Base-by-base conservation (phyloP, 2,888 invertebrate genomes). In the Apamea crenata region DNA sequence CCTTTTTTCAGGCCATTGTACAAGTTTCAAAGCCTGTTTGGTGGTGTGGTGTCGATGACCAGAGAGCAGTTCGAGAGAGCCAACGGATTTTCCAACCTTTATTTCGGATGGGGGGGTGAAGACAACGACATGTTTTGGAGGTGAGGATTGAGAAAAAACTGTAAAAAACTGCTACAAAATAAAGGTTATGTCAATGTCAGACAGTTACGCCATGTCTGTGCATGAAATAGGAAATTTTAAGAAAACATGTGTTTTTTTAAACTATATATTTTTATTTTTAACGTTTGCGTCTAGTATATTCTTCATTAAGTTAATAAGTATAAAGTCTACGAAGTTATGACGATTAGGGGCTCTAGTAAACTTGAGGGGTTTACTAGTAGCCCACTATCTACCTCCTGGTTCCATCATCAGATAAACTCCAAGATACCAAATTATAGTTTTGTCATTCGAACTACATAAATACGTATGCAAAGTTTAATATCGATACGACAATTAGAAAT, bases 71-170 rank as follows among this genome's bases (percentile, higher is more conserved):
- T 99, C 92, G 96, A 97, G 87, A 96, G 97, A 85, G 98, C 99
- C 7, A 99, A 99, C 94, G 99, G 99, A 0, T 99, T 98, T 95
- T 98, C 98, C 73, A 99, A 99, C 93, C 97, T 98, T 76, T 99
- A 98, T 94, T 99, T 99, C 98, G 99, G 99, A 25, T 99, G 99
- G 99, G 99, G 99, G 36, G 99, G 98, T 8, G 99, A 99, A 95
- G 99, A 99, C 94, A 99, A 99, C 93, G 99, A 99, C 92, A 98
- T 99, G 98, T 98, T 98, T 53, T 98, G 98, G 94, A 97, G 98
- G 98, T 76, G 2, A 76, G 59, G 12, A n/a, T n/a, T 71, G n/a
- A 36, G n/a, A 6, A 61, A 18, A 18, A 25, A 36, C 16, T 16
- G 25, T 16, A 36, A 0, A 12, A 68, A 69, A 50, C 21, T 50